A percentile compares a stretch with the other conserved stretches of the same genome.
Evolutionary conservation across 2,113 vertebrate genomes (phyloP).

Genomic region (Rhabdomys dilectus): DNA sequence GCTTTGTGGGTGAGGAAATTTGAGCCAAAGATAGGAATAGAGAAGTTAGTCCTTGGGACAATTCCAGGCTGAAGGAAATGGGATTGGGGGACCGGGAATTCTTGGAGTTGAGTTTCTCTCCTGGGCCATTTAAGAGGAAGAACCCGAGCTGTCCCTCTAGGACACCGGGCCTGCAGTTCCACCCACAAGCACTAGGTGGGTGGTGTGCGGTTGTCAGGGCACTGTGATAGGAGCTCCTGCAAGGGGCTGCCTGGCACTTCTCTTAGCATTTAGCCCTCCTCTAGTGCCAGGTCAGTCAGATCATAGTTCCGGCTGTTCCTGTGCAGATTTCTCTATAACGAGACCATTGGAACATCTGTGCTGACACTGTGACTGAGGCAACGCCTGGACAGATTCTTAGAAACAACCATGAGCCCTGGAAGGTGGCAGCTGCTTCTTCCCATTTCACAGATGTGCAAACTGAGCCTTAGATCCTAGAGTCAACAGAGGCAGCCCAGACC

Average conservation of each 20-base stretch:
- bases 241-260: neutral
- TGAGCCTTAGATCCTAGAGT: neutral
- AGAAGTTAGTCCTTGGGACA: neutral
- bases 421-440: neutral
- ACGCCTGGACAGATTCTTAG: neutral
- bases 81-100: neutral
- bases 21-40: neutral
- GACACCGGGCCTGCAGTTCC: conserved; percentile 15
- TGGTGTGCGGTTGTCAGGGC: neutral
- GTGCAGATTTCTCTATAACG: neutral
- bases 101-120: neutral
- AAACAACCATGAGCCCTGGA: neutral
- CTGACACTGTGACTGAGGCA: neutral
- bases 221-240: accelerated
- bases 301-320: neutral
- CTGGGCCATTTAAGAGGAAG: accelerated
- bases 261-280: neutral
- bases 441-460: neutral
- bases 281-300: neutral
- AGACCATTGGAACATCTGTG: neutral
- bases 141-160: accelerated
- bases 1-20: conserved; percentile 14
- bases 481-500: neutral
- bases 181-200: neutral
- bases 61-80: neutral